Evolutionary conservation across 2,888 invertebrate species (phyloP), one percentile per base, ranked within the genome.

Genomic region (Apocheima hispidaria): DNA sequence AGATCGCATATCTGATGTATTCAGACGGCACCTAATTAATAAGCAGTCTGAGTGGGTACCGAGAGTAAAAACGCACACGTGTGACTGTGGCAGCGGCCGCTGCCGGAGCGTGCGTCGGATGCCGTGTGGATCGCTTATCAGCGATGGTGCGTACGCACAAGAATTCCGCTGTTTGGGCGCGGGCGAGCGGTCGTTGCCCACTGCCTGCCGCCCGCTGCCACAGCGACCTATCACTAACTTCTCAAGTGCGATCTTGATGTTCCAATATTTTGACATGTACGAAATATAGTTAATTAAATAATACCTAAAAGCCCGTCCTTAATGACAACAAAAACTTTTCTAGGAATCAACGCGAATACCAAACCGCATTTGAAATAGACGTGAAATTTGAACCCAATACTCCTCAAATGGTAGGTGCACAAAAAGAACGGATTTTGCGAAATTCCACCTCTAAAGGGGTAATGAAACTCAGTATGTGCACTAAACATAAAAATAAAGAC

Each of bases 131-230:
- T 84, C 79, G 79, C 82, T 83, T 82, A 74, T 77, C 74, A 77
- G 80, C 77, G 79, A 82, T 81, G 82, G 78, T 79, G 83, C 84
- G 87, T 84, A 89, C 88, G 90, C 88, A 81, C 80, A 87, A 85
- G 83, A 86, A 90, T 90, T 89, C 79, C 86, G 85, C 77, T 86
- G 85, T 87, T 66, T 66, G 61, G 62, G 64, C 69, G 73, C 70
- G 69, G 26, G 61, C 59, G 56, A 67, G 70, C 77, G 84, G 83
- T 86, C 82, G 74, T 73, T 69, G 84, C 74, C 43, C 46, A 46
- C 20, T 1, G 30, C 20, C 20, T 18, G 46, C 30, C 43, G 26
- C 43, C n/a, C 43, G 26, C 41, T 23, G 23, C 81, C 80, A 81
- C 80, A 70, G 72, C 78, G 78, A 81, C 81, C 81, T 82, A 75